Conservation (phyloP, 2,888 invertebrate genomes). For the Atethmia centrago region DNA sequence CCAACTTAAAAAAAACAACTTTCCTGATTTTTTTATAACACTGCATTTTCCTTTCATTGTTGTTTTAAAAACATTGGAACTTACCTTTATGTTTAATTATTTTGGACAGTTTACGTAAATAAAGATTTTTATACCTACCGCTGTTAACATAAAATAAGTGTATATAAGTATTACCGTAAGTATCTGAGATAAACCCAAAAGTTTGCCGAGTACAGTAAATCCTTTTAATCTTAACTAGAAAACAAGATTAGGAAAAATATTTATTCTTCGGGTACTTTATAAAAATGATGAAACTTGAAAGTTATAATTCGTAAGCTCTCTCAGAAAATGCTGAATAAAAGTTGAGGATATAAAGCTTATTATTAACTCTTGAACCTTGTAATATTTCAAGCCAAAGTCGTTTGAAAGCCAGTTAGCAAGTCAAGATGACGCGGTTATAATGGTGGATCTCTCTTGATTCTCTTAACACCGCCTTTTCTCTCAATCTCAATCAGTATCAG, state of each 20-base stretch:
- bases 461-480: constrained; percentile 3
- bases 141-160: constrained; percentile 10
- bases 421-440: constrained; percentile 23
- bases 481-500: neutral
- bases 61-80: neutral
- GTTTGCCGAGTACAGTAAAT: constrained; percentile 37
- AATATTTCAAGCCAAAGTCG: constrained; percentile 24
- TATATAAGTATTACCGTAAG: neutral
- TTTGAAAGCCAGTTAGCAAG: constrained; percentile 20
- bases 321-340: constrained; percentile 31
- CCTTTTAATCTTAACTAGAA: constrained; percentile 54
- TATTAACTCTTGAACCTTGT: constrained; percentile 35
- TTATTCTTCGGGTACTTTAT: constrained; percentile 26
- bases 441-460: constrained; percentile 7
- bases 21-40: too few species aligned
- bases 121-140: neutral
- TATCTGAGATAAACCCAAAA: constrained; percentile 19
- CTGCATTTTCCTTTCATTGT: neutral
- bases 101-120: constrained; percentile 4
- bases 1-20: neutral
- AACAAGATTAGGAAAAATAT: constrained; percentile 42
- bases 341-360: constrained; percentile 26
- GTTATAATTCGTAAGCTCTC: constrained; percentile 50
- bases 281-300: constrained; percentile 47
- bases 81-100: neutral